Evolutionary conservation across 2,797 vertebrate genomes (phyloP).

Genomic region (Columba guinea): DNA sequence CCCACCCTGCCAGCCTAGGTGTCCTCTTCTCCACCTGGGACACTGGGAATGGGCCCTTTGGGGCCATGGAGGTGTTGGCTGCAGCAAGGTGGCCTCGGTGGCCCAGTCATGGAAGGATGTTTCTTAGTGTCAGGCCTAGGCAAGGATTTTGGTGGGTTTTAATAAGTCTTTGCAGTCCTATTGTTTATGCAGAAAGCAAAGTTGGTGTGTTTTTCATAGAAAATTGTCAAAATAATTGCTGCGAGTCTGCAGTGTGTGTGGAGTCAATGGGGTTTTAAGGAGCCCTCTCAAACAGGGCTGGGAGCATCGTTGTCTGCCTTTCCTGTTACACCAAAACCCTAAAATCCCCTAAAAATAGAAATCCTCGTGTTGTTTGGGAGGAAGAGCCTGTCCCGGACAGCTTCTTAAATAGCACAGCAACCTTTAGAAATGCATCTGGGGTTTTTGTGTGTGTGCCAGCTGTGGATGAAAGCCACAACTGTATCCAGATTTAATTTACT

Average conservation of each 20-base stretch:
- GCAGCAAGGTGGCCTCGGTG: rapidly evolving
- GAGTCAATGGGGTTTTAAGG: not conserved
- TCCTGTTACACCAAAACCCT: not conserved
- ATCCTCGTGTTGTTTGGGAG: not conserved
- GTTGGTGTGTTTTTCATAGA: not conserved
- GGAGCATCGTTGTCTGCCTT: rapidly evolving
- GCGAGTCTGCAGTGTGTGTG: rapidly evolving
- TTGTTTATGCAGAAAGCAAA: not conserved
- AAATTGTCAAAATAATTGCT: not conserved
- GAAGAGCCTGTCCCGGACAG: not conserved
- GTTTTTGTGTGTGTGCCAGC: not conserved
- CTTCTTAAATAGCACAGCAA: not conserved
- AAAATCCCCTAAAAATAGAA: not conserved
- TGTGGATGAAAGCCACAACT: not conserved
- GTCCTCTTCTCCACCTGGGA: not conserved
- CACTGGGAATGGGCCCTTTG: rapidly evolving
- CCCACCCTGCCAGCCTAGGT: rapidly evolving
- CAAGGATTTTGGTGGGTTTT: not conserved
- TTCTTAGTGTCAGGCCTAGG: rapidly evolving
- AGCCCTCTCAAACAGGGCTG: not conserved
- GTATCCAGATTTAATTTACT: not conserved
- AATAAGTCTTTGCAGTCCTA: too few relatives aligned
- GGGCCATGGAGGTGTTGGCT: too few relatives aligned
- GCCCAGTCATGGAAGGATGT: not conserved
- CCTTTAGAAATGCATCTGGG: not conserved